These are phyloP conservation scores for Choreutis nemorana DNA, from an alignment of 2,888 invertebrate species.

Conservation along the genomic window DNA sequence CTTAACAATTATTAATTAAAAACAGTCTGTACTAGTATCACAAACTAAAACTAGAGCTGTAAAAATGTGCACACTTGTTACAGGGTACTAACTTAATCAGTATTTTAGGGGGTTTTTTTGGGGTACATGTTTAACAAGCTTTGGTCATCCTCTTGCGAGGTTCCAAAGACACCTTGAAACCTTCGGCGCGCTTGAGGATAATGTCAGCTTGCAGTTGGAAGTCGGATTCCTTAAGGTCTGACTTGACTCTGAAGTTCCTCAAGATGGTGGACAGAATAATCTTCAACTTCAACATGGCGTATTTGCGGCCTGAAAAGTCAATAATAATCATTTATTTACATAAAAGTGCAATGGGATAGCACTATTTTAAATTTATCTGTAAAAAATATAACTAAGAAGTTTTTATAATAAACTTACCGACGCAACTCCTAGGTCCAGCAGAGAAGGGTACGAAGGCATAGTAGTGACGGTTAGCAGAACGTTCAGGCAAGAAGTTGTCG, in stretches of 20 bases:
- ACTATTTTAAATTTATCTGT: background rate
- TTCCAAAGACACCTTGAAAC: conserved; percentile 75
- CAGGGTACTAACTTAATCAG: conserved; percentile 13
- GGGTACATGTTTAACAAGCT: conserved; percentile 21
- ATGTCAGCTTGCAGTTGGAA: conserved; percentile 80
- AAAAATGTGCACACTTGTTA: conserved; percentile 22
- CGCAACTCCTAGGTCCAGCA: conserved; percentile 82
- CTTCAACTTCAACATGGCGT: conserved; percentile 82
- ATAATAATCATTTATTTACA: conserved; percentile 6
- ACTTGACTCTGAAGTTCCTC: conserved; percentile 75
- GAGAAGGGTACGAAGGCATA: conserved; percentile 85
- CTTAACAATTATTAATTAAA: conserved; percentile 23
- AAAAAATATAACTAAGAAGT: background rate
- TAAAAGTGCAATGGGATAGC: background rate
- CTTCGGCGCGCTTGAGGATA: conserved; percentile 79
- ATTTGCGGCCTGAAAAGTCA: conserved; percentile 72
- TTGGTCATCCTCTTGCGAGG: conserved; percentile 66
- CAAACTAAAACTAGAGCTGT: conserved; percentile 12
- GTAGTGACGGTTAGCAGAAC: conserved; percentile 78
- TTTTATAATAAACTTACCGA: conserved; percentile 62
- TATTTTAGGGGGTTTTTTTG: conserved; percentile 10
- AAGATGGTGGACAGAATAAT: conserved; percentile 78
- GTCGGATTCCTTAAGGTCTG: conserved; percentile 72
- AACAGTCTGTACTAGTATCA: conserved; percentile 37
- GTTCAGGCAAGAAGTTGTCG: conserved; percentile 85